phyloP scores from a whole-genome alignment of 2,797 vertebrate genomes.

The Cyclura pinguis region DNA sequence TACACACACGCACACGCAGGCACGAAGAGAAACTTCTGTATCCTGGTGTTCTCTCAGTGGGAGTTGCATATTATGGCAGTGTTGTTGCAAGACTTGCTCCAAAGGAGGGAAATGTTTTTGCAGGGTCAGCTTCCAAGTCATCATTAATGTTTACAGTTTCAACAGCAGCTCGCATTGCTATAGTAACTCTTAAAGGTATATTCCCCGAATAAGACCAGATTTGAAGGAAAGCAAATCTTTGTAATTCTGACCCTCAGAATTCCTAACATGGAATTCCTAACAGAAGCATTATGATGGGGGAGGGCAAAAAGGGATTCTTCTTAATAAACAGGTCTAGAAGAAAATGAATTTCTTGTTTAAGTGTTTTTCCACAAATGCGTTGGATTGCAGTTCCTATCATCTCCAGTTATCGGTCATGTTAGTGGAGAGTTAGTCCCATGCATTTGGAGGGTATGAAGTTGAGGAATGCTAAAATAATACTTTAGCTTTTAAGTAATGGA shows the following conservation, averaged over 20 bases:
- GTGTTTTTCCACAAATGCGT: not conserved
- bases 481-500: slow-evolving; percentile 37
- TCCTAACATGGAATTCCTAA: slow-evolving; percentile 35
- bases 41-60: slow-evolving; percentile 69
- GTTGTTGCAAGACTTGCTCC: slow-evolving; percentile 67
- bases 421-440: not conserved
- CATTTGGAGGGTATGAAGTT: not conserved
- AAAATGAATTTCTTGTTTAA: slow-evolving; percentile 40
- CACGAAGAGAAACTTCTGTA: slow-evolving; percentile 49
- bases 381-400: not conserved
- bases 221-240: slow-evolving; percentile 54
- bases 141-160: slow-evolving; percentile 74
- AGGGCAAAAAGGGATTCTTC: not conserved
- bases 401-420: not conserved
- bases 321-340: not conserved
- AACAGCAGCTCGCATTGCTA: slow-evolving; percentile 69
- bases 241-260: slow-evolving; percentile 48
- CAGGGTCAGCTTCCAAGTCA: slow-evolving; percentile 73
- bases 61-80: slow-evolving; percentile 68
- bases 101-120: slow-evolving; percentile 75
- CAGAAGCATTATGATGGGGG: slow-evolving; percentile 1
- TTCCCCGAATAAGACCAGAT: slow-evolving; percentile 55
- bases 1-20: no score
- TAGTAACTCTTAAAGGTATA: slow-evolving; percentile 69
- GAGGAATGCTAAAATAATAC: not conserved